Evolutionary conservation across 2,888 invertebrate genomes (phyloP).

Genomic region (Poecilobothrus nobilitatus): DNA sequence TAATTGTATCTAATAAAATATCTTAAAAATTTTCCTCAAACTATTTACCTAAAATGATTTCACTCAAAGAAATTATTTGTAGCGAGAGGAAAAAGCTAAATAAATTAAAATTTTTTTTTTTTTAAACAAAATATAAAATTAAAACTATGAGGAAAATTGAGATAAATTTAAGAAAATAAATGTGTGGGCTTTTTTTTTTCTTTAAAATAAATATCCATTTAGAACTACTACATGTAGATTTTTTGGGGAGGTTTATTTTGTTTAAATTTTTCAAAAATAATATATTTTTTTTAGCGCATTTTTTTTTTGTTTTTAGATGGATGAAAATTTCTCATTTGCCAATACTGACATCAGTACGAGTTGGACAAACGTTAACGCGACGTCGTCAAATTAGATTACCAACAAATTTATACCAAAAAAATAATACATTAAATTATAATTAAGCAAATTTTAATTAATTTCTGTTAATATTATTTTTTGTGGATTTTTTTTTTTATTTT

Average conservation of each 20-base stretch:
- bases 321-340: background rate
- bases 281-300: background rate
- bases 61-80: too few relatives aligned
- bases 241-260: background rate
- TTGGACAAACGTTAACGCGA: constrained; percentile 1
- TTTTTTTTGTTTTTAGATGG: too few relatives aligned
- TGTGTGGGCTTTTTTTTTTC: background rate
- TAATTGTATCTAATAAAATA: too few relatives aligned
- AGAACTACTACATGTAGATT: background rate
- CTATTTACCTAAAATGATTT: too few relatives aligned
- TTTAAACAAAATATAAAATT: too few relatives aligned
- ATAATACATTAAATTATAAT: too few relatives aligned
- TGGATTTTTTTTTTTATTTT: too few relatives aligned
- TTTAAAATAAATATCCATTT: background rate
- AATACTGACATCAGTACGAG: background rate
- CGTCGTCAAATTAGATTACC: background rate
- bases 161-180: background rate
- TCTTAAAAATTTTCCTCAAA: too few relatives aligned
- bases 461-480: too few relatives aligned
- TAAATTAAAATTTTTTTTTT: too few relatives aligned
- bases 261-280: background rate
- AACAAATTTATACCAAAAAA: background rate
- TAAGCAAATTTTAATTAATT: too few relatives aligned
- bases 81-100: too few relatives aligned
- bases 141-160: background rate